Evolutionary conservation across 2,113 vertebrate genomes (phyloP).

Genomic region (Heterocephalus glaber): DNA sequence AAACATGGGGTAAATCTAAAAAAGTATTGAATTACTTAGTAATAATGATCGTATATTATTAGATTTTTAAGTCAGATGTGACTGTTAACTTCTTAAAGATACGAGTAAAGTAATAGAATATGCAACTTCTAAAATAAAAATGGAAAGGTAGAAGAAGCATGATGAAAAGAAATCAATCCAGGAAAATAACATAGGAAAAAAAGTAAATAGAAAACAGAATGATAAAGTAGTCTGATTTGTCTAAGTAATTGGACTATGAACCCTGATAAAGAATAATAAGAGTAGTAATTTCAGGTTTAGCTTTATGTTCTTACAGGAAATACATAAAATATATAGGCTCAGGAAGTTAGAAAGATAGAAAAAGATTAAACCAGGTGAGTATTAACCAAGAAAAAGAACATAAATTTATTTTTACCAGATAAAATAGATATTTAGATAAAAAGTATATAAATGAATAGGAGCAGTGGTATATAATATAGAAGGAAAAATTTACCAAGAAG

Average conservation of each 20-base stretch:
- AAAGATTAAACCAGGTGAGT: constrained; percentile 32
- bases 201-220: constrained; percentile 55
- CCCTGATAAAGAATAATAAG: constrained; percentile 26
- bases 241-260: constrained; percentile 5
- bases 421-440: constrained; percentile 26
- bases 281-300: constrained; percentile 32
- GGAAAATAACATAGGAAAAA: constrained; percentile 54
- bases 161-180: background rate
- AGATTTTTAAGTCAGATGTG: constrained; percentile 11
- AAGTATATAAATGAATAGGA: background rate
- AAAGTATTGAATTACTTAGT: constrained; percentile 52
- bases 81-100: constrained; percentile 58
- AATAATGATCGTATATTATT: constrained; percentile 4
- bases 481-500: constrained; percentile 46
- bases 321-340: constrained; percentile 15
- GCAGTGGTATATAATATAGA: background rate
- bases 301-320: background rate
- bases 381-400: constrained; percentile 31
- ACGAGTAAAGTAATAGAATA: constrained; percentile 55
- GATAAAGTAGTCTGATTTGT: constrained; percentile 8
- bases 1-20: constrained; percentile 57
- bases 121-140: constrained; percentile 35
- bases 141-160: background rate
- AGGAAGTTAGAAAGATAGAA: background rate
- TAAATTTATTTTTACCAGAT: constrained; percentile 15